Evolutionary conservation across 1,140 invertebrate genomes (phyloP).

Genomic region (Drosophila funebris): DNA sequence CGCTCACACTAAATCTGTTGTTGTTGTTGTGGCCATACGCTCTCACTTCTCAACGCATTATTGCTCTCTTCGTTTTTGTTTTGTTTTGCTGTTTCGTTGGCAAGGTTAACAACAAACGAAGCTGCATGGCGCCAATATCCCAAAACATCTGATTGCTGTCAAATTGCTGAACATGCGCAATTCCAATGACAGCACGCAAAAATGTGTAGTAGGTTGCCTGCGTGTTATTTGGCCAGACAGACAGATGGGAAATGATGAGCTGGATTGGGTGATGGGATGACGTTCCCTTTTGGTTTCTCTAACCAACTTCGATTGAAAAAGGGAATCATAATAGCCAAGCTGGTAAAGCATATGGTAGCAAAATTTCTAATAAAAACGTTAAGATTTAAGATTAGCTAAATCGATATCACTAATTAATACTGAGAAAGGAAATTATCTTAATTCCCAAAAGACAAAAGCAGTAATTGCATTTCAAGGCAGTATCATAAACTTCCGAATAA

Average conservation of each 20-base stretch:
- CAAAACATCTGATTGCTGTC: slow-evolving; percentile 80
- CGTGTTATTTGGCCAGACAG: slow-evolving; percentile 8
- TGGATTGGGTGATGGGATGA: neutral
- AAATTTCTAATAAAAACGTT: neutral
- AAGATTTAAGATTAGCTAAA: neutral
- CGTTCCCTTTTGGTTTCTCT: neutral
- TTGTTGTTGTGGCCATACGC: slow-evolving; percentile 16
- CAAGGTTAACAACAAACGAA: slow-evolving; percentile 76
- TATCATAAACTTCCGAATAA: too few species aligned
- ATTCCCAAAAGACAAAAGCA: too few species aligned
- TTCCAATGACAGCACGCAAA: slow-evolving; percentile 9
- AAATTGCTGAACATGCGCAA: slow-evolving; percentile 66
- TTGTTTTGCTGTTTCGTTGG: slow-evolving; percentile 70
- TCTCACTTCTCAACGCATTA: neutral
- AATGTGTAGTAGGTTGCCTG: slow-evolving; percentile 20
- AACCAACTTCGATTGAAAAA: neutral
- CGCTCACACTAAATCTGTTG: slow-evolving; percentile 11
- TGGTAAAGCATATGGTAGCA: neutral
- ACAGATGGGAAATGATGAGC: neutral
- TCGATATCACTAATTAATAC: neutral
- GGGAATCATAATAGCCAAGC: neutral
- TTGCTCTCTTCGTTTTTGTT: slow-evolving; percentile 64
- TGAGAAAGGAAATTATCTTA: neutral
- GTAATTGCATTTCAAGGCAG: too few species aligned
- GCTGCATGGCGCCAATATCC: slow-evolving; percentile 67